Evolutionary conservation across 1,140 invertebrate species (phyloP), one percentile per base, ranked within the genome.

Genomic region (Micrasema minimum): DNA sequence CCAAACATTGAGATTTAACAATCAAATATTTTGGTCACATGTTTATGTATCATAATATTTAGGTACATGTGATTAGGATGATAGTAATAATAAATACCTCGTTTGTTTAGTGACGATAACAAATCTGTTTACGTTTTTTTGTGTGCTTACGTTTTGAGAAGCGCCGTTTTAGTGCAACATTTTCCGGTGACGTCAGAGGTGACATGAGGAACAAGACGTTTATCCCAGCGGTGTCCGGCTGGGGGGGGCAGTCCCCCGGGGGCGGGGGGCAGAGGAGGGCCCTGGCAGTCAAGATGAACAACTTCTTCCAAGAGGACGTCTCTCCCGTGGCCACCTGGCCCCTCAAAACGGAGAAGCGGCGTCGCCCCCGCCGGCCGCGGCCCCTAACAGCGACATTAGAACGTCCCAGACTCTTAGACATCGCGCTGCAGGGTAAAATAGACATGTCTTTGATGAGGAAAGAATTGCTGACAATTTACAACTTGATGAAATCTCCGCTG

Each of bases 371-470:
- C 20, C 23, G 31, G 59, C 78, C 65, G 12, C 77, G 88, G 2
- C 88, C 88, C 2, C 78, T 85, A 3, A 89, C 88, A 0, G 88
- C 88, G 2, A 87, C 86, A 37, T 77, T 89, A 20, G 86, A 86
- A n/a, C 83, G 81, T 23, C 87, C 88, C 0, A 80, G 80, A 16
- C 78, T 90, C 0, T 78, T 90, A 22, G 85, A 90, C 72, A 84
- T 85, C 2, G 77, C 79, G 14, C 78, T 87, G 11, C 78, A 86
- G 35, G 78, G 82, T 5, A 86, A 88, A 75, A 79, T 89, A 14
- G 88, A 89, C 73, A 89, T 90, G 88, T 87, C 87, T 0, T 74
- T 86, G n/a, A 77, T 89, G 26, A 82, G 83, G 62, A 87, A 88
- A 74, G 85, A 87, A 55, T 80, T 87, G n/a, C 75, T 87, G 0